phyloP scores from a whole-genome alignment of 37 sponge, comb jelly and placozoan species.

The Aphrocallistes beatrix region DNA sequence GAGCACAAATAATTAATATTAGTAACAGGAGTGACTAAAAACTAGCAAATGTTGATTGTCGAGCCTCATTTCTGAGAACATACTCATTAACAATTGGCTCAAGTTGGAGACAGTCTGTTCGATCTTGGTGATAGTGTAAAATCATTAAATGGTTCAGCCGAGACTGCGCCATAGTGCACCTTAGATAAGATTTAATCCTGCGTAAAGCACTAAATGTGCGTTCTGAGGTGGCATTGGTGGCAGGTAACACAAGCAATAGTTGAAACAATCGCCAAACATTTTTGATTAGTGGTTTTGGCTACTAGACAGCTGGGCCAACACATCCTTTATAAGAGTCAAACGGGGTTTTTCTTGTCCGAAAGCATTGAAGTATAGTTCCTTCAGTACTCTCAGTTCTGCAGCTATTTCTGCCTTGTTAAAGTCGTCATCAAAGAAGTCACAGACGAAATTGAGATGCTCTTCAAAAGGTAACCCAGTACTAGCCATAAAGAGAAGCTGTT shows the following conservation, averaged over 20 bases:
- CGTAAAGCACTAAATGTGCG: slow-evolving; percentile 61
- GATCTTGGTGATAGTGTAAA: slow-evolving; percentile 44
- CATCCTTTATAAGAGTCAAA: slow-evolving; percentile 29
- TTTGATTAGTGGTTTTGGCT: slow-evolving; percentile 13
- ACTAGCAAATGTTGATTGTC: slow-evolving; percentile 27
- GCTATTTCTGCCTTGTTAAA: slow-evolving; percentile 30
- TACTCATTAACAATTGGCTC: slow-evolving; percentile 38
- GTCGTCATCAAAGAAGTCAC: slow-evolving; percentile 34
- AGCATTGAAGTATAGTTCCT: slow-evolving; percentile 20
- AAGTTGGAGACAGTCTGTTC: slow-evolving; percentile 32
- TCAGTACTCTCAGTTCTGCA: slow-evolving; percentile 28
- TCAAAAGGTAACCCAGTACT: background rate
- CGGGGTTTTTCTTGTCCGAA: slow-evolving; percentile 31
- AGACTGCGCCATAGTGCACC: slow-evolving; percentile 57
- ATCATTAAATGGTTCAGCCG: slow-evolving; percentile 48
- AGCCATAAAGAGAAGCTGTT: slow-evolving; percentile 26
- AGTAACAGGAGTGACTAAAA: background rate
- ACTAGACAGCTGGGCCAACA: slow-evolving; percentile 22
- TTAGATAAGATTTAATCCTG: slow-evolving; percentile 44
- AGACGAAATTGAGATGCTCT: slow-evolving; percentile 10
- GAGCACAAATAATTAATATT: too few relatives aligned
- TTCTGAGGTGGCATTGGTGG: slow-evolving; percentile 55
- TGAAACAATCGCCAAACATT: slow-evolving; percentile 43
- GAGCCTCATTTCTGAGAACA: slow-evolving; percentile 24
- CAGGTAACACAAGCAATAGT: slow-evolving; percentile 46